Evolutionary conservation across 2,113 vertebrate genomes (phyloP).

Genomic region (Neolamprologus devosi): DNA sequence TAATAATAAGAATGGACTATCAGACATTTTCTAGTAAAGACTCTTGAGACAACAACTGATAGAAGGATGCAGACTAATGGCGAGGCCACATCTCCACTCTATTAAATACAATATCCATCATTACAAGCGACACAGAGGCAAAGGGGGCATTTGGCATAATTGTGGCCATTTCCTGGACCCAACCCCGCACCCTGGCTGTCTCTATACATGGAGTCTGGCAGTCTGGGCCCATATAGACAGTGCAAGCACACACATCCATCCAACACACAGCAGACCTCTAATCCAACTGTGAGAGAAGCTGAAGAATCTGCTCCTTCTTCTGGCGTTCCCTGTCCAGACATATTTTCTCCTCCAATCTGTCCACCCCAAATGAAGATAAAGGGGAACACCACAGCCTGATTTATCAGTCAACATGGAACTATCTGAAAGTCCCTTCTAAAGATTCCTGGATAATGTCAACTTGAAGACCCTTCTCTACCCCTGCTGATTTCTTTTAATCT

Average conservation of each 20-base stretch:
- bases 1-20: neutral
- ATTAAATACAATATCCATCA: constrained; percentile 58
- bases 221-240: constrained; percentile 53
- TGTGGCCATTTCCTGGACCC: constrained; percentile 55
- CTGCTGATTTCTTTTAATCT: constrained; percentile 37
- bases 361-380: constrained; percentile 74
- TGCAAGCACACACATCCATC: constrained; percentile 56
- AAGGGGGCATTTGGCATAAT: constrained; percentile 49
- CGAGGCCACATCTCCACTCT: neutral
- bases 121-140: constrained; percentile 9
- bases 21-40: neutral
- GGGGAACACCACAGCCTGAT: constrained; percentile 63
- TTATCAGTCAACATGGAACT: constrained; percentile 70
- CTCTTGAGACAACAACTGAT: neutral
- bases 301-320: constrained; percentile 72
- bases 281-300: constrained; percentile 45
- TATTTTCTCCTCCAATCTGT: constrained; percentile 63
- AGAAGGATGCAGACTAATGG: neutral
- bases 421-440: constrained; percentile 55
- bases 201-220: constrained; percentile 56
- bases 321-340: constrained; percentile 46
- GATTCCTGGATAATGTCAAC: constrained; percentile 73
- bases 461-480: constrained; percentile 20
- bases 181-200: constrained; percentile 20
- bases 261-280: constrained; percentile 44